Conservation (phyloP, 2,888 invertebrate species). For the Machimus rusticus region DNA sequence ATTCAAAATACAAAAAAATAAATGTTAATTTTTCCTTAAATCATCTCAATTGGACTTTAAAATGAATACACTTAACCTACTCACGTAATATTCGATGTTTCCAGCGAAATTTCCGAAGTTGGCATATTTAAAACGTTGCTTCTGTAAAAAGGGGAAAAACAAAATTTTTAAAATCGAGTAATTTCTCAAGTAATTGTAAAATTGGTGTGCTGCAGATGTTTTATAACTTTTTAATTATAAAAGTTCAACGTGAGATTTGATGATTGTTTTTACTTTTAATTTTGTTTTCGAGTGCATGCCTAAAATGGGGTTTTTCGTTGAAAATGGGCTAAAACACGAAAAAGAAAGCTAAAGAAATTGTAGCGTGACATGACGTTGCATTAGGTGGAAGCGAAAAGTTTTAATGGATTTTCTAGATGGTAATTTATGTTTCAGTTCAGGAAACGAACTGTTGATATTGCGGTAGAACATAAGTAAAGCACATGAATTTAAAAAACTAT, state of each 20-base stretch:
- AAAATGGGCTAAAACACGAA: not conserved
- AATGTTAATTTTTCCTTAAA: not conserved
- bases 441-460: not conserved
- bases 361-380: not conserved
- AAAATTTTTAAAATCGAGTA: not conserved
- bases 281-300: not conserved
- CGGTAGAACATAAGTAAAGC: not conserved
- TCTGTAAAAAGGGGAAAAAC: slow-evolving; percentile 22
- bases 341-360: not conserved
- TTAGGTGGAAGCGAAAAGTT: not conserved
- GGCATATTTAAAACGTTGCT: slow-evolving; percentile 43
- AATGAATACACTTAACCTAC: not conserved
- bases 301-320: not conserved
- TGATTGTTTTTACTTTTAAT: not conserved
- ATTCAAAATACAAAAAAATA: not conserved
- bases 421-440: not conserved
- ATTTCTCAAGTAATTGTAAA: not conserved
- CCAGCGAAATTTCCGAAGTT: slow-evolving; percentile 42
- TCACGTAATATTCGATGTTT: slow-evolving; percentile 26
- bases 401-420: not conserved
- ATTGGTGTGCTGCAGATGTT: not conserved
- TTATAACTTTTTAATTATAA: slow-evolving; percentile 9
- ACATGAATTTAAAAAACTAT: not conserved
- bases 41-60: not conserved
- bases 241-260: not conserved